A percentile compares a stretch with the other conserved stretches of the same genome.
These are phyloP conservation scores for Amblyopsis rosae DNA, from an alignment of 2,113 vertebrate genomes.

Conservation along the genomic window DNA sequence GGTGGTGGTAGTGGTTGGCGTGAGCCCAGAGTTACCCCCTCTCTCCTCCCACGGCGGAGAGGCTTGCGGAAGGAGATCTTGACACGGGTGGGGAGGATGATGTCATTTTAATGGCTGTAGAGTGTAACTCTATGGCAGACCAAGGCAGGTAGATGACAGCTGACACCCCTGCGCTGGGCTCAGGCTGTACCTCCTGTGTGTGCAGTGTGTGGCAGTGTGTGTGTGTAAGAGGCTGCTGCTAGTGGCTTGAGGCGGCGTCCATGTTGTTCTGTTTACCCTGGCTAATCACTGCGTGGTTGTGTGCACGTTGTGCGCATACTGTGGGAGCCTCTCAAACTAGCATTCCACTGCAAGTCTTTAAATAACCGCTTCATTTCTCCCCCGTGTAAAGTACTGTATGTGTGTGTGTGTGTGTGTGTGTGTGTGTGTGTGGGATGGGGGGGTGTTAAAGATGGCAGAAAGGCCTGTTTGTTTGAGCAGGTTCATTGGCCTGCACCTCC, in stretches of 20 bases:
- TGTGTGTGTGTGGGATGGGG: slow-evolving; percentile 20
- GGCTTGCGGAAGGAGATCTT: slow-evolving; percentile 47
- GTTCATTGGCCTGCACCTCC: slow-evolving; percentile 40
- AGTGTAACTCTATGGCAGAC: background rate
- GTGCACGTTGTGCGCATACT: slow-evolving; percentile 41
- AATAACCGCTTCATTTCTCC: slow-evolving; percentile 65
- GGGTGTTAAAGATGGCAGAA: slow-evolving; percentile 73
- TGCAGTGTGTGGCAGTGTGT: slow-evolving; percentile 19
- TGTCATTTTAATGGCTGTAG: slow-evolving; percentile 69
- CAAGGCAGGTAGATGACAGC: slow-evolving; percentile 32
- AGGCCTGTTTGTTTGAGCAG: slow-evolving; percentile 67
- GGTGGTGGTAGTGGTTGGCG: slow-evolving; percentile 37
- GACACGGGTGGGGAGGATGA: slow-evolving; percentile 46
- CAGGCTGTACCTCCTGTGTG: slow-evolving; percentile 47
- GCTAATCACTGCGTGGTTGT: slow-evolving; percentile 61
- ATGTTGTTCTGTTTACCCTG: slow-evolving; percentile 69
- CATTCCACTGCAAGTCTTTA: slow-evolving; percentile 72
- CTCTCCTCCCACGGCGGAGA: slow-evolving; percentile 41
- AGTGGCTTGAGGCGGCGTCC: slow-evolving; percentile 25
- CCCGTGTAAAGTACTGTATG: slow-evolving; percentile 12
- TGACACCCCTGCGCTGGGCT: slow-evolving; percentile 56
- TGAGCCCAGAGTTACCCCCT: slow-evolving; percentile 36
- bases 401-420: background rate
- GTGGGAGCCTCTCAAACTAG: slow-evolving; percentile 38
- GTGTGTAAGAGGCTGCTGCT: slow-evolving; percentile 13